phyloP scores from a whole-genome alignment of 2,113 vertebrate species.

The Tragulus kanchil region DNA sequence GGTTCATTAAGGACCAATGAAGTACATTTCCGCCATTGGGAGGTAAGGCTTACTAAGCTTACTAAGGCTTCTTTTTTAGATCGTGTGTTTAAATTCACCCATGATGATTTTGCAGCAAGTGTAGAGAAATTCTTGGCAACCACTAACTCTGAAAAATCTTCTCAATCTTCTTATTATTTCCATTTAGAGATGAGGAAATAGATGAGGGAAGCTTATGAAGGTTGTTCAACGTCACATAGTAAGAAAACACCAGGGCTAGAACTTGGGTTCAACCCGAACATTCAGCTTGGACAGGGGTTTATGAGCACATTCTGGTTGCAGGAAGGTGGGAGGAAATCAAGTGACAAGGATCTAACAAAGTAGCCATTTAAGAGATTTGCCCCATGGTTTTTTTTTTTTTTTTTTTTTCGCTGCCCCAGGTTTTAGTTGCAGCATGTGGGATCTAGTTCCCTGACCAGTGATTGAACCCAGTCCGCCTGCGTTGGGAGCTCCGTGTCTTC shows the following conservation, averaged over 20 bases:
- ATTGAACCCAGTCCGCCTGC: no score
- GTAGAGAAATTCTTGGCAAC: background rate
- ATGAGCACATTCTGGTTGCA: background rate
- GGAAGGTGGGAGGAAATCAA: background rate
- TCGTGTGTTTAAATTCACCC: background rate
- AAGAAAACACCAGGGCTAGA: background rate
- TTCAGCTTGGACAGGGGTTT: background rate
- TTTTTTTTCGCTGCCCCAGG: no score
- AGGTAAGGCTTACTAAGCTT: background rate
- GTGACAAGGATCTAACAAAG: background rate
- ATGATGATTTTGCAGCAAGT: background rate
- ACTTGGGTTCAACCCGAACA: background rate
- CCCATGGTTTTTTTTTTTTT: background rate
- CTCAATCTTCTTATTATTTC: background rate
- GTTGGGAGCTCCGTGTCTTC: no score
- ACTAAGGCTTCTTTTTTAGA: background rate
- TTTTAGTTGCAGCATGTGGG: no score
- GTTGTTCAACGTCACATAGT: background rate
- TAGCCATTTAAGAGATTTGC: background rate
- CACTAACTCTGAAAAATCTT: background rate
- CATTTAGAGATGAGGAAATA: background rate
- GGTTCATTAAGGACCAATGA: background rate
- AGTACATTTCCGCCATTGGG: background rate
- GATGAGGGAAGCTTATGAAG: background rate
- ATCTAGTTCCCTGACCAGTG: no score